A percentile compares a stretch with the other conserved stretches of the same genome.
These are phyloP conservation scores for Anthonomus grandis DNA, from an alignment of 1,140 invertebrate genomes.

Conservation along the genomic window DNA sequence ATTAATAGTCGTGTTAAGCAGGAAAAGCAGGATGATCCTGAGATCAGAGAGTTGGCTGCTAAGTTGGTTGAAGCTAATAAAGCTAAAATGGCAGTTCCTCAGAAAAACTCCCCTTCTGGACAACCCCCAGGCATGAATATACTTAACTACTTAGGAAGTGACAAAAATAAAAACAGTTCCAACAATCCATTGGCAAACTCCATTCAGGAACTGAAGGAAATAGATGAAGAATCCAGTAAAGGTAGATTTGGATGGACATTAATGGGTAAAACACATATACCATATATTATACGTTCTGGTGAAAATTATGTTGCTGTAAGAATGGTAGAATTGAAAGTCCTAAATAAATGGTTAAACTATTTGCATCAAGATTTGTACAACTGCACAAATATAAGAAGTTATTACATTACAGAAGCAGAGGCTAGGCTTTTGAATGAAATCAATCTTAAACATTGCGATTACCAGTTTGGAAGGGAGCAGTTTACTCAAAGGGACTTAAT, in stretches of 20 bases:
- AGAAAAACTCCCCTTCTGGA: slow-evolving; percentile 37
- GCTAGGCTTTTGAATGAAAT: slow-evolving; percentile 89
- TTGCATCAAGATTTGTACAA: slow-evolving; percentile 80
- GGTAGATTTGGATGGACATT: slow-evolving; percentile 88
- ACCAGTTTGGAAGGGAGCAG: slow-evolving; percentile 82
- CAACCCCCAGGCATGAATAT: slow-evolving; percentile 49
- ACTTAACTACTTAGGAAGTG: slow-evolving; percentile 34
- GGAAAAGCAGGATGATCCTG: slow-evolving; percentile 79
- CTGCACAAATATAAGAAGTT: slow-evolving; percentile 87
- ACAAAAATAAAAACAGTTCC: slow-evolving; percentile 33
- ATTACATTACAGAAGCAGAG: slow-evolving; percentile 89
- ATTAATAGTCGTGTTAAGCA: slow-evolving; percentile 61
- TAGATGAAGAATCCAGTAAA: slow-evolving; percentile 75
- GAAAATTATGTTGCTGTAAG: slow-evolving; percentile 88
- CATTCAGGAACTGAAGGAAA: slow-evolving; percentile 35
- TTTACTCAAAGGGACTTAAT: slow-evolving; percentile 89
- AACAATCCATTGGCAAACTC: slow-evolving; percentile 13
- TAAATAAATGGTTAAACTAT: slow-evolving; percentile 81
- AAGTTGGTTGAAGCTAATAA: slow-evolving; percentile 84
- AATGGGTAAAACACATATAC: slow-evolving; percentile 80
- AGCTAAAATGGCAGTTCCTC: slow-evolving; percentile 61
- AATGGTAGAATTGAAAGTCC: slow-evolving; percentile 83
- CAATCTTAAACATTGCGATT: slow-evolving; percentile 88
- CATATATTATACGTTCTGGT: slow-evolving; percentile 77
- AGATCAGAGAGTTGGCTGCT: slow-evolving; percentile 78